Evolutionary conservation across 1,140 invertebrate species (phyloP).

Genomic region (Sarcophaga peregrina): DNA sequence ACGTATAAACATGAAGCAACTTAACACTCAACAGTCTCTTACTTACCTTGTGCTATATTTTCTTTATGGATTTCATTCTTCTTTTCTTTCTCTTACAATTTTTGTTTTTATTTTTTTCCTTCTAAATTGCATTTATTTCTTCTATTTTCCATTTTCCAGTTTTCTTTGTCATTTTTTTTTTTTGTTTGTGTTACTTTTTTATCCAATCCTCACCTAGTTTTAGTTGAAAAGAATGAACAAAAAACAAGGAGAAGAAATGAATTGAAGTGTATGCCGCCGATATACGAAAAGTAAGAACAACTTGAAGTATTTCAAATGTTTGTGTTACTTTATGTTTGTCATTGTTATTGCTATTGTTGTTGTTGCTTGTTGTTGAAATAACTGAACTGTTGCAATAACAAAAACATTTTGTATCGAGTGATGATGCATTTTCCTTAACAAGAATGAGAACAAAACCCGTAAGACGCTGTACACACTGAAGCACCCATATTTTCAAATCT

Average conservation of each 20-base stretch:
- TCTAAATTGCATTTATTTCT: too few species aligned
- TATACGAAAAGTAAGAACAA: too few species aligned
- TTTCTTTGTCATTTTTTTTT: background rate
- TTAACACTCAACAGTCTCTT: slow-evolving; percentile 56
- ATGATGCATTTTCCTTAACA: background rate
- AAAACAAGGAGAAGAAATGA: background rate
- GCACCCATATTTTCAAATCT: too few species aligned
- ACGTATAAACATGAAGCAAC: slow-evolving; percentile 6
- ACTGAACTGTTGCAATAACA: background rate
- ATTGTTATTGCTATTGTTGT: too few species aligned
- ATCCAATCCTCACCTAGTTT: slow-evolving; percentile 31
- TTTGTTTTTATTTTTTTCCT: slow-evolving; percentile 31
- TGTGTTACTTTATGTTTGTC: background rate
- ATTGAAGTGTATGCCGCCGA: too few species aligned
- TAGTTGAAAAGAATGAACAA: background rate
- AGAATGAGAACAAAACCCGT: background rate
- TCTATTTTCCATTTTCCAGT: background rate
- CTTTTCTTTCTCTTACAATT: too few species aligned
- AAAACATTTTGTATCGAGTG: slow-evolving; percentile 19
- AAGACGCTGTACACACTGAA: too few species aligned
- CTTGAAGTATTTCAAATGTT: background rate
- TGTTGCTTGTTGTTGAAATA: background rate
- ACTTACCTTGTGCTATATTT: slow-evolving; percentile 64
- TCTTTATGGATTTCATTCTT: too few species aligned
- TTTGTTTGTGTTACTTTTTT: background rate